phyloP scores from a whole-genome alignment of 2,888 invertebrate genomes.

The Oscheius sp. region DNA sequence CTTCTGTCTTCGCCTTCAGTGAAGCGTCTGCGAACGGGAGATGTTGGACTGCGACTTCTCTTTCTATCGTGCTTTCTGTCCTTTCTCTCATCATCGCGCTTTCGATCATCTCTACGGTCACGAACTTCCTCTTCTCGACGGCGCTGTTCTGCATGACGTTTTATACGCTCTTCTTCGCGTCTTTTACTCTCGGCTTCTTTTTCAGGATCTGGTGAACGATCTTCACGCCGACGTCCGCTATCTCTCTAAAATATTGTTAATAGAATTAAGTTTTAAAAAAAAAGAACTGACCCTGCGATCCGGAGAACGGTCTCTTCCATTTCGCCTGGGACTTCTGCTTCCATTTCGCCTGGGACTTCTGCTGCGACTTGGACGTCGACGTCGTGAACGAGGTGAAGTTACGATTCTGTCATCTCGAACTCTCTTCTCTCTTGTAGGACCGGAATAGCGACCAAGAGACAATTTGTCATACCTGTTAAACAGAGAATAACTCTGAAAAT shows the following conservation, averaged over 20 bases:
- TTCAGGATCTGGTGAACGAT: slow-evolving; percentile 22
- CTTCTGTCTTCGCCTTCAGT: slow-evolving; percentile 27
- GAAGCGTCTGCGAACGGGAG: slow-evolving; percentile 35
- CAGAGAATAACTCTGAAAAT: slow-evolving; percentile 5
- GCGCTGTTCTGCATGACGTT: slow-evolving; percentile 13
- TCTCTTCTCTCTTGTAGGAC: slow-evolving; percentile 42
- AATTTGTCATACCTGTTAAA: slow-evolving; percentile 41
- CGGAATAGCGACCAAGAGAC: slow-evolving; percentile 45
- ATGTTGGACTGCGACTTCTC: slow-evolving; percentile 20
- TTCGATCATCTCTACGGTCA: not conserved
- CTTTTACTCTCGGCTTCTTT: slow-evolving; percentile 23
- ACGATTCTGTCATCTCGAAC: slow-evolving; percentile 46
- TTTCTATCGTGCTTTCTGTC: not conserved
- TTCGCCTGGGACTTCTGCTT: too few species aligned
- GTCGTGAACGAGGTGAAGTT: slow-evolving; percentile 32
- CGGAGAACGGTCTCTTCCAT: slow-evolving; percentile 19
- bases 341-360: slow-evolving; percentile 38
- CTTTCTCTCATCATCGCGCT: slow-evolving; percentile 7
- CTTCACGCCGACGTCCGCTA: slow-evolving; percentile 17
- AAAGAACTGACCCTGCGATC: slow-evolving; percentile 12
- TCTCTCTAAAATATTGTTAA: slow-evolving; percentile 21
- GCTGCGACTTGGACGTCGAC: slow-evolving; percentile 12
- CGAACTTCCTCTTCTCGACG: slow-evolving; percentile 22
- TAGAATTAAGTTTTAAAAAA: not conserved
- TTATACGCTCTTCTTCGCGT: slow-evolving; percentile 22